Conservation (phyloP, 92 coral and sea anemone genomes). For the Phenganax marumi region DNA sequence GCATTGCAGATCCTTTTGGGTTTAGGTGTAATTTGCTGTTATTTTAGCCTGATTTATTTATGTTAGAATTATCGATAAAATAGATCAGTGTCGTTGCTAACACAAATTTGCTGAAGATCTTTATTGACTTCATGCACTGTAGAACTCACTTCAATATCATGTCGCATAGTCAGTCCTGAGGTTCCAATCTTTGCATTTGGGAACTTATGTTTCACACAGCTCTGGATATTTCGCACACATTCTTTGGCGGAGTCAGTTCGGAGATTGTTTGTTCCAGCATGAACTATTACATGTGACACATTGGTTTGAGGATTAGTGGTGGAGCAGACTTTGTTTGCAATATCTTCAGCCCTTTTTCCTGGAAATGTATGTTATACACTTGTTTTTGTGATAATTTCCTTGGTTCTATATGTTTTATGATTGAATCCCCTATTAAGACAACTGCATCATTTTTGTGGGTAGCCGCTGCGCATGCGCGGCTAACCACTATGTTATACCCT, state of each 20-base stretch:
- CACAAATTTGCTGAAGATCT: conserved; percentile 14
- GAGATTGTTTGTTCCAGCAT: conserved; percentile 57
- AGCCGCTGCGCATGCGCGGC: too few species aligned
- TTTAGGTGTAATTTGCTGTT: conserved; percentile 50
- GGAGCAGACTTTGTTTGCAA: conserved; percentile 29
- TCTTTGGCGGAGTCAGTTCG: conserved; percentile 36
- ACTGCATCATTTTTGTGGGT: too few species aligned
- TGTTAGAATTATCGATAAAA: too few species aligned
- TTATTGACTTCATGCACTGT: conserved; percentile 35
- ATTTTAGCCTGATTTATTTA: conserved; percentile 42
- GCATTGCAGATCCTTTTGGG: conserved; percentile 40
- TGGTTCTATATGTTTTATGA: too few species aligned
- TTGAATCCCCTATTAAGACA: too few species aligned
- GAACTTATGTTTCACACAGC: conserved; percentile 29
- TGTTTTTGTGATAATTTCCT: conserved; percentile 21
- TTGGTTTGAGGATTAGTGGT: conserved; percentile 27
- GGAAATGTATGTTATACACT: conserved; percentile 46
- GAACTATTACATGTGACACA: conserved; percentile 48
- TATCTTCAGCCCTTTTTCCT: conserved; percentile 53
- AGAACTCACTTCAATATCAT: conserved; percentile 32
- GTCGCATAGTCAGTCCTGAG: conserved; percentile 47
- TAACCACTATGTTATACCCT: too few species aligned
- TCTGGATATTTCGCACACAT: conserved; percentile 46
- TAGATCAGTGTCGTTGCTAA: too few species aligned
- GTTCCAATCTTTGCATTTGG: conserved; percentile 54